Evolutionary conservation across 2,888 invertebrate species (phyloP).

Genomic region (Epinotia nisella): DNA sequence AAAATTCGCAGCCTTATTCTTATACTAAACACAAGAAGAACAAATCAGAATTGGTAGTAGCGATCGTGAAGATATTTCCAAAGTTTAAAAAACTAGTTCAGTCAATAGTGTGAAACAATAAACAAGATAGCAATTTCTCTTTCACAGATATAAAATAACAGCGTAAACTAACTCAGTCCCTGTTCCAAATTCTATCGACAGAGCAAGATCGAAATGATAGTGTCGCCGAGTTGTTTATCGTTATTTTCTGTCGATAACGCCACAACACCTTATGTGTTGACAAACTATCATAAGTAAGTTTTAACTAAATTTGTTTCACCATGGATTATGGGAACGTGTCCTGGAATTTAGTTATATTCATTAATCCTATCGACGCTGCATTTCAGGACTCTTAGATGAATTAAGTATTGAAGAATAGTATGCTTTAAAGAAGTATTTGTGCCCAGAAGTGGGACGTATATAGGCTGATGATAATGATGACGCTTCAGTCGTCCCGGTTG

Average conservation of each 20-base stretch:
- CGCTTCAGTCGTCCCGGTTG: no score
- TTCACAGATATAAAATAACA: conserved; percentile 52
- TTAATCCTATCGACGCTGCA: not conserved
- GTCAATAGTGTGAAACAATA: conserved; percentile 45
- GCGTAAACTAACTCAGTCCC: conserved; percentile 50
- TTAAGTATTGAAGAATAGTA: not conserved
- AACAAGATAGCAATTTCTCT: conserved; percentile 42
- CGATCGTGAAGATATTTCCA: not conserved
- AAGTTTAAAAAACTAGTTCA: conserved; percentile 8
- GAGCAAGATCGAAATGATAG: conserved; percentile 49
- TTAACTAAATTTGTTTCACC: conserved; percentile 4
- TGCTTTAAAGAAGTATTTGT: no score
- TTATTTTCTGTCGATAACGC: conserved; percentile 43
- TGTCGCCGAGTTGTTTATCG: conserved; percentile 42
- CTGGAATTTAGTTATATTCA: not conserved
- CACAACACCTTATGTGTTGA: conserved; percentile 38
- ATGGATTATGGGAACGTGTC: conserved; percentile 19
- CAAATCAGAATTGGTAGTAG: not conserved
- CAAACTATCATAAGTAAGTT: conserved; percentile 11
- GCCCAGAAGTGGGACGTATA: no score
- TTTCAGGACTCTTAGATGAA: not conserved
- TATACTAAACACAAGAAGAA: not conserved
- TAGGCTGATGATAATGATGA: no score
- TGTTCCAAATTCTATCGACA: conserved; percentile 52
- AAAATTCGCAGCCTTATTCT: no score